Conservation (phyloP, 1,140 invertebrate species). For the Drosophila grimshawi region DNA sequence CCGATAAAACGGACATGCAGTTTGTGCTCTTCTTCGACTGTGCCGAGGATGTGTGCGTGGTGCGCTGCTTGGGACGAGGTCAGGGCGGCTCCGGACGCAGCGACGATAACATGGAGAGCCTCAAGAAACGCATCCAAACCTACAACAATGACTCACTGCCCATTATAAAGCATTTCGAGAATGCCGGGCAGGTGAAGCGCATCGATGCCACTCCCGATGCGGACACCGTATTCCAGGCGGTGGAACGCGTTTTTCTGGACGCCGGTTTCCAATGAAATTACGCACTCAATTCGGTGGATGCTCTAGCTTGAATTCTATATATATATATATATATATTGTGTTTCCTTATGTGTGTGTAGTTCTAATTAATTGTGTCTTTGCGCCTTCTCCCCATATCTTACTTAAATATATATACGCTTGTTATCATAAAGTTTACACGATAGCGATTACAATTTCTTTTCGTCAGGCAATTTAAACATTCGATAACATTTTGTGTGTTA, state of each 20-base stretch:
- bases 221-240: slow-evolving; percentile 89
- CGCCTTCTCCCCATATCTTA: neutral
- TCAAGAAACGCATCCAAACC: slow-evolving; percentile 96
- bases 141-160: slow-evolving; percentile 96
- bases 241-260: slow-evolving; percentile 65
- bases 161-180: slow-evolving; percentile 95
- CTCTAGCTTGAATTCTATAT: slow-evolving; percentile 21
- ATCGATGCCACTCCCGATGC: slow-evolving; percentile 90
- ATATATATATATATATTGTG: slow-evolving; percentile 2
- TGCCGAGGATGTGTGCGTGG: slow-evolving; percentile 91
- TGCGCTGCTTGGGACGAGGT: slow-evolving; percentile 94
- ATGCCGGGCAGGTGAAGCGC: slow-evolving; percentile 89
- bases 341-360: slow-evolving; percentile 18
- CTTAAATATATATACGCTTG: slow-evolving; percentile 61
- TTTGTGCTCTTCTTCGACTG: slow-evolving; percentile 98
- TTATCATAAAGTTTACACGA: slow-evolving; percentile 42
- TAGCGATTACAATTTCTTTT: slow-evolving; percentile 5
- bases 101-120: slow-evolving; percentile 97
- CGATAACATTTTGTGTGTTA: slow-evolving; percentile 51
- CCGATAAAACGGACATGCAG: slow-evolving; percentile 92
- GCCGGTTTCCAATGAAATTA: slow-evolving; percentile 57
- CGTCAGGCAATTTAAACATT: slow-evolving; percentile 28
- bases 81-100: slow-evolving; percentile 94
- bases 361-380: slow-evolving; percentile 2
- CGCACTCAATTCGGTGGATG: slow-evolving; percentile 26